Conservation (phyloP, 1,140 invertebrate genomes). For the Lasaia peninsularis region DNA sequence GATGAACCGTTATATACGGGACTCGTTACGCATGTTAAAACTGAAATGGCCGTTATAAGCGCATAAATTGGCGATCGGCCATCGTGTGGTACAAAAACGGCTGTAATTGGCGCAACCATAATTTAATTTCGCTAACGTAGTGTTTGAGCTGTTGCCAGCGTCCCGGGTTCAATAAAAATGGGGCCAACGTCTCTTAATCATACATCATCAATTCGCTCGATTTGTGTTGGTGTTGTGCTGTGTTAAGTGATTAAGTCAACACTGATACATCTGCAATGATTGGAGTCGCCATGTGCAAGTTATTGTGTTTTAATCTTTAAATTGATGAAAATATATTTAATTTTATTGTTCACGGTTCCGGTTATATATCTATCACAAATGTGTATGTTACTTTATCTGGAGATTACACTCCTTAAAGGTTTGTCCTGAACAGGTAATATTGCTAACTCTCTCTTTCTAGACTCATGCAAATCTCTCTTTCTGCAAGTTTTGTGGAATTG, state of each 20-base stretch:
- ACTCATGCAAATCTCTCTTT: no score
- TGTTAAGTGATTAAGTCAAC: neutral
- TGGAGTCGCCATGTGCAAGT: no score
- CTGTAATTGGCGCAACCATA: constrained; percentile 63
- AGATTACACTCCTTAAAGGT: no score
- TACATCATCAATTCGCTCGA: constrained; percentile 38
- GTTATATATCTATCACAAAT: no score
- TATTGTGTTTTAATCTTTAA: no score
- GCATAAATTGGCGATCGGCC: constrained; percentile 56
- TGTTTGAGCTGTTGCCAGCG: constrained; percentile 62
- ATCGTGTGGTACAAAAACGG: constrained; percentile 60
- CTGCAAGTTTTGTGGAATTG: no score
- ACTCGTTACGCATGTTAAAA: constrained; percentile 36
- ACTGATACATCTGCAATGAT: no score
- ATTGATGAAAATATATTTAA: no score
- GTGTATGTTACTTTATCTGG: no score
- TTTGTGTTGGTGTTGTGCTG: constrained; percentile 11
- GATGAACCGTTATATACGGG: constrained; percentile 29
- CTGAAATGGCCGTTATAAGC: constrained; percentile 40
- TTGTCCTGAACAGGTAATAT: no score
- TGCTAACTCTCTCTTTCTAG: no score
- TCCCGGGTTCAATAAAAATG: constrained; percentile 60
- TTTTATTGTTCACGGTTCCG: no score
- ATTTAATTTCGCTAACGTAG: constrained; percentile 66
- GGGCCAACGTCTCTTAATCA: constrained; percentile 34